Conservation (phyloP, 2,888 invertebrate species). For the Melolontha melolontha region DNA sequence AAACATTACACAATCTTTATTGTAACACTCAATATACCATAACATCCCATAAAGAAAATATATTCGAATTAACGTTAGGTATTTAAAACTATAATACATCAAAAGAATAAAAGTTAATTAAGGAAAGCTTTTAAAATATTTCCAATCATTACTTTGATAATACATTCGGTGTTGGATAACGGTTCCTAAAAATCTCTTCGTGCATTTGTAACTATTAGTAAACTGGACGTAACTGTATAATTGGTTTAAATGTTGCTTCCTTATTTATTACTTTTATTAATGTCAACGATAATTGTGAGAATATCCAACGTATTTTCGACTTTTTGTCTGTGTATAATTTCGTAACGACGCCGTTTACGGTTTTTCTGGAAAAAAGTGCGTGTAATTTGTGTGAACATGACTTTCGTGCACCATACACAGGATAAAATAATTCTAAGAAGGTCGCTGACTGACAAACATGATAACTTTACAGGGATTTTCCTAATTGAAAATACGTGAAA, state of each 20-base stretch:
- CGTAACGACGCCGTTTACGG: no score
- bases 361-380: no score
- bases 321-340: no score
- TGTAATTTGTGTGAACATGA: no score
- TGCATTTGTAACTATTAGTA: constrained; percentile 10
- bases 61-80: constrained; percentile 8
- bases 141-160: constrained; percentile 4
- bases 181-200: no score
- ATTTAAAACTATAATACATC: constrained; percentile 18
- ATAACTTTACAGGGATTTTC: no score
- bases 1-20: constrained; percentile 12
- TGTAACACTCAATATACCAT: constrained; percentile 18
- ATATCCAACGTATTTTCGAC: background rate
- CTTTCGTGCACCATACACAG: no score
- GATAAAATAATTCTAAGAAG: no score
- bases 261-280: constrained; percentile 20
- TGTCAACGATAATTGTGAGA: background rate
- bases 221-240: constrained; percentile 2
- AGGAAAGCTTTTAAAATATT: constrained; percentile 17
- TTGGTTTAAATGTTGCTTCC: constrained; percentile 17
- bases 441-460: no score
- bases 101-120: constrained; percentile 27
- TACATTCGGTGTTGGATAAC: background rate
- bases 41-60: constrained; percentile 6
- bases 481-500: no score